A percentile compares a stretch with the other conserved stretches of the same genome.
Evolutionary conservation across 2,888 invertebrate species (phyloP).

Genomic region (Conchocele bisecta): DNA sequence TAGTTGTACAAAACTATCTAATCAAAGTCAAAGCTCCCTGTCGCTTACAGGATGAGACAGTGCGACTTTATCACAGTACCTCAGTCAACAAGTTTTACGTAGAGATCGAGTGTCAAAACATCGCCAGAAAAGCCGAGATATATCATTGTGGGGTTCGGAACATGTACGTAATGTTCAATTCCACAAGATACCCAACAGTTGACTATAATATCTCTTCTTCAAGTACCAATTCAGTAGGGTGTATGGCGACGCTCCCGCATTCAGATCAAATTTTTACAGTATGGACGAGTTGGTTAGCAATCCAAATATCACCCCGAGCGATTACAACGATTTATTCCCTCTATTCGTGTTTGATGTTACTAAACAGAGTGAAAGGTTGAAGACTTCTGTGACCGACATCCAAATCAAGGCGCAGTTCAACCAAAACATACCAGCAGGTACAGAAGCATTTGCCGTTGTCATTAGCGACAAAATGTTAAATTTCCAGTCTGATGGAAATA

Average conservation of each 20-base stretch:
- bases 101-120: conserved; percentile 31
- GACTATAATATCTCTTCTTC: conserved; percentile 35
- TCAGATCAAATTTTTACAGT: conserved; percentile 18
- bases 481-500: conserved; percentile 31
- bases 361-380: conserved; percentile 38
- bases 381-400: conserved; percentile 13
- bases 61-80: neutral
- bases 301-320: conserved; percentile 18
- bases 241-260: conserved; percentile 22
- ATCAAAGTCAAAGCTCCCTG: conserved; percentile 12
- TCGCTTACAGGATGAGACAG: conserved; percentile 25
- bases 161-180: conserved; percentile 39
- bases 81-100: conserved; percentile 35
- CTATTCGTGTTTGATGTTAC: conserved; percentile 43
- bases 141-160: conserved; percentile 22
- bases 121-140: conserved; percentile 21
- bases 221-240: conserved; percentile 33
- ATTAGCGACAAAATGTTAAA: conserved; percentile 30
- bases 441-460: conserved; percentile 30
- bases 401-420: conserved; percentile 36
- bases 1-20: conserved; percentile 34
- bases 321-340: conserved; percentile 26
- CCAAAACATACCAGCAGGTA: conserved; percentile 25
- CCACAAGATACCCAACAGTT: conserved; percentile 33
- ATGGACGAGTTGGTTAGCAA: conserved; percentile 17